These are phyloP conservation scores for Lagenorhynchus albirostris DNA, from an alignment of 2,113 vertebrate species.

Conservation along the genomic window DNA sequence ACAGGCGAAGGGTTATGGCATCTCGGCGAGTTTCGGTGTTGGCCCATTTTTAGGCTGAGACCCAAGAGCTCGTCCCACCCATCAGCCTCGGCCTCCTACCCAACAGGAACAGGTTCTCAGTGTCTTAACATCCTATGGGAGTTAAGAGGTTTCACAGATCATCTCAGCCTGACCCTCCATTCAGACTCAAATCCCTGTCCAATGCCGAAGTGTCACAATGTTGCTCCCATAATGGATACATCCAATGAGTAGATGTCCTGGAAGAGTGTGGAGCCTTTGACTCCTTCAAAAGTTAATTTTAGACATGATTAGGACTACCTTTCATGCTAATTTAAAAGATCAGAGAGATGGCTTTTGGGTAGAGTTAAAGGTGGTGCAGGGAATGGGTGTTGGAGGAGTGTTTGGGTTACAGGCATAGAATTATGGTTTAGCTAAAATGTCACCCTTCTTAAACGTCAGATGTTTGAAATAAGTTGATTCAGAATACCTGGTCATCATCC, in stretches of 20 bases:
- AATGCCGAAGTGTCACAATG: fast-evolving
- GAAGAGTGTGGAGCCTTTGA: background rate
- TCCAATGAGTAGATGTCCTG: background rate
- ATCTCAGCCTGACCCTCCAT: background rate
- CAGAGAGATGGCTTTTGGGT: background rate
- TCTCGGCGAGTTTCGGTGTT: conserved; percentile 64
- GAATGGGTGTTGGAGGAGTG: background rate
- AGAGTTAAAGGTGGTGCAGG: background rate
- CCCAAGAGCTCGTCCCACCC: conserved; percentile 42
- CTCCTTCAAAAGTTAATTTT: background rate
- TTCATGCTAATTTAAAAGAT: background rate
- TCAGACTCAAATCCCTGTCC: background rate
- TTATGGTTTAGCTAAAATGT: background rate
- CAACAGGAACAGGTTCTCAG: conserved; percentile 7
- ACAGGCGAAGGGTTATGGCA: conserved; percentile 30
- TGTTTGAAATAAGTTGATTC: conserved; percentile 15
- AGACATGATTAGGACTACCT: background rate
- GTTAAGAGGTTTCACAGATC: background rate
- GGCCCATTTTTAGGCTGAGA: conserved; percentile 62
- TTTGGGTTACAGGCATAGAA: background rate
- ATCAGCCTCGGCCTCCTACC: conserved; percentile 43
- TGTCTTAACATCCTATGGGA: background rate
- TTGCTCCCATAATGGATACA: background rate
- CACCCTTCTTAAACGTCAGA: background rate
- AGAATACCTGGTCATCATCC: background rate